Evolutionary conservation across 2,113 vertebrate species (phyloP).

Genomic region (Acanthochromis polyacanthus): DNA sequence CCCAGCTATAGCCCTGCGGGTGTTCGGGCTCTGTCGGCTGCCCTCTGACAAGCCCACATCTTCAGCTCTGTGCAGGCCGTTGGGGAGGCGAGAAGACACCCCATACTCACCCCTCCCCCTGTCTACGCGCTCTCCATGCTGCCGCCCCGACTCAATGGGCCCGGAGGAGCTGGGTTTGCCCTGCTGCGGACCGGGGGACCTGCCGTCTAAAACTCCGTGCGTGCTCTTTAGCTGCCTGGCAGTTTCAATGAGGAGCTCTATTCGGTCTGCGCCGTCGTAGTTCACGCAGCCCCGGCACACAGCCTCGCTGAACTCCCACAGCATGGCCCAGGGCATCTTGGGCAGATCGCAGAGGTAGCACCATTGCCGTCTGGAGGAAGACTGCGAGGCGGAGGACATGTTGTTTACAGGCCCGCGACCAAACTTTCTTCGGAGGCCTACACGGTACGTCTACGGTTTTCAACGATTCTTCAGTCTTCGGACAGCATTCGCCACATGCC

Average conservation of each 20-base stretch:
- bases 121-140: conserved; percentile 82
- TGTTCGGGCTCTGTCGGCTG: conserved; percentile 88
- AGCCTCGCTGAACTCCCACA: conserved; percentile 94
- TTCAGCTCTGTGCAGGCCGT: conserved; percentile 86
- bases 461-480: conserved; percentile 43
- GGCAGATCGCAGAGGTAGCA: conserved; percentile 95
- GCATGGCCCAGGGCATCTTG: conserved; percentile 95
- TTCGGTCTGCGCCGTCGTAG: conserved; percentile 92
- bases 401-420: conserved; percentile 83
- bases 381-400: conserved; percentile 88
- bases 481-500: conserved; percentile 44
- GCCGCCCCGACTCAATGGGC: conserved; percentile 78
- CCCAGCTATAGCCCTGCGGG: conserved; percentile 85
- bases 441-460: conserved; percentile 56
- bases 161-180: conserved; percentile 81
- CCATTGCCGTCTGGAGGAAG: conserved; percentile 93
- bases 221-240: conserved; percentile 91
- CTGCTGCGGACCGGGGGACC: conserved; percentile 90
- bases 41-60: conserved; percentile 85
- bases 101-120: conserved; percentile 86
- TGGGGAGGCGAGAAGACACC: conserved; percentile 86
- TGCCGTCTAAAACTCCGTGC: conserved; percentile 90
- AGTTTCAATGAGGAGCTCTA: conserved; percentile 91
- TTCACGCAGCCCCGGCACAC: conserved; percentile 94
- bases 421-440: conserved; percentile 82